Evolutionary conservation across 2,888 invertebrate genomes (phyloP).

Genomic region (Stenoptilia bipunctidactyla): DNA sequence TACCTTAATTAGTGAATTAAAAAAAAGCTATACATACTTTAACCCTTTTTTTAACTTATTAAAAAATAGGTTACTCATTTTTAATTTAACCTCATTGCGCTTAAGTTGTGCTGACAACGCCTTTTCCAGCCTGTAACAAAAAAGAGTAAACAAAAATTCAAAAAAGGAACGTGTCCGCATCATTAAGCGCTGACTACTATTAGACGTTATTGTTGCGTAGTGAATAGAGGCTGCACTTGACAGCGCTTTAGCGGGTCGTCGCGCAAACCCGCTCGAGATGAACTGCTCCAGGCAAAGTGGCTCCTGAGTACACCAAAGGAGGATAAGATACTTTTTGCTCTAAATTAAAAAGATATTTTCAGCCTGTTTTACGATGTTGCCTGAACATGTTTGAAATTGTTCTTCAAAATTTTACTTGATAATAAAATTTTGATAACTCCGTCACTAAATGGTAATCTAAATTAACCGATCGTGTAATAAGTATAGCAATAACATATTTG

Average conservation of each 20-base stretch:
- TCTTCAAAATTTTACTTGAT: no score
- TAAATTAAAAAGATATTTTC: slow-evolving; percentile 2
- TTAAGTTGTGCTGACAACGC: background rate
- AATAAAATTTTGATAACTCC: no score
- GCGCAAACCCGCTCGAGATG: slow-evolving; percentile 33
- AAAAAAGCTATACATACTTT: no score
- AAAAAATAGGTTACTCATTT: no score
- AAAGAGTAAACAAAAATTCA: slow-evolving; percentile 8
- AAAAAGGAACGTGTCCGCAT: slow-evolving; percentile 23
- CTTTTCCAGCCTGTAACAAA: slow-evolving; percentile 3
- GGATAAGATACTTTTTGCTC: background rate
- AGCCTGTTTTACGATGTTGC: no score
- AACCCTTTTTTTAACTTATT: no score
- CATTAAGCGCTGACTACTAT: slow-evolving; percentile 23
- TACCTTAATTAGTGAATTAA: no score
- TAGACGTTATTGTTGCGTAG: slow-evolving; percentile 43
- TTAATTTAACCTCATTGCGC: no score
- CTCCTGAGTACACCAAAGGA: background rate
- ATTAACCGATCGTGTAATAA: no score
- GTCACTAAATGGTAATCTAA: no score
- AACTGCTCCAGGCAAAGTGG: slow-evolving; percentile 20
- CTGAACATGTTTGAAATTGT: background rate
- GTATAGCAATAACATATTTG: no score
- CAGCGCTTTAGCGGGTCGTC: slow-evolving; percentile 33
- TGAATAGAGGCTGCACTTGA: slow-evolving; percentile 35